Percentiles rank a stretch among this genome's conserved stretches.
Conservation (phyloP, 2,113 vertebrate genomes). For the Melanotaenia duboulayi region DNA sequence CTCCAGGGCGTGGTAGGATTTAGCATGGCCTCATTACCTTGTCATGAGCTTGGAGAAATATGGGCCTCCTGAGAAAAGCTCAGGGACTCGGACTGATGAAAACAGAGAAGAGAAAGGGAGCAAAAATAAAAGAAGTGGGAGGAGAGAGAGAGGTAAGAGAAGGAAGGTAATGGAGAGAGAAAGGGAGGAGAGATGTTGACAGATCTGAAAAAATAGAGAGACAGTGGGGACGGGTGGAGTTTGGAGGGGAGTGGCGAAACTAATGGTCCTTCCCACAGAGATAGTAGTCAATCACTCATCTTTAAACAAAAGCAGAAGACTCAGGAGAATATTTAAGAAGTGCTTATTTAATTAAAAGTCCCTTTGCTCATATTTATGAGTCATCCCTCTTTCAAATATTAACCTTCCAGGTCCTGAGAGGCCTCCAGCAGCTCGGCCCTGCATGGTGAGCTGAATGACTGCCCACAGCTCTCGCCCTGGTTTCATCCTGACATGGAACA, state of each 20-base stretch:
- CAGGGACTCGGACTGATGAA: constrained; percentile 73
- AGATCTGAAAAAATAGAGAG: constrained; percentile 69
- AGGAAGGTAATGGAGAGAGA: constrained; percentile 75
- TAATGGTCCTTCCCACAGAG: constrained; percentile 84
- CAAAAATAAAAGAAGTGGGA: constrained; percentile 54
- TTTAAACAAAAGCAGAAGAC: constrained; percentile 98
- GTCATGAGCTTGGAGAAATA: constrained; percentile 83
- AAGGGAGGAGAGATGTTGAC: constrained; percentile 73
- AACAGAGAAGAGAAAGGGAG: constrained; percentile 66
- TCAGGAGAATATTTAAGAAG: constrained; percentile 97
- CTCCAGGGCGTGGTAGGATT: constrained; percentile 75
- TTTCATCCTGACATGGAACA: too few species aligned
- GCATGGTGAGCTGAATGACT: constrained; percentile 2
- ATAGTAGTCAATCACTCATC: constrained; percentile 96
- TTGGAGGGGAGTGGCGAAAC: constrained; percentile 72
- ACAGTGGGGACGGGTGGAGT: constrained; percentile 53
- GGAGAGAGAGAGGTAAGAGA: constrained; percentile 41
- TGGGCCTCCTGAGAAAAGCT: constrained; percentile 76
- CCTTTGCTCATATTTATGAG: constrained; percentile 98
- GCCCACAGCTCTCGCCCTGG: too few species aligned
- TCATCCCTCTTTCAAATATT: constrained; percentile 94
- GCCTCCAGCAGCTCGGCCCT: constrained; percentile 35
- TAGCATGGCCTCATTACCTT: constrained; percentile 82
- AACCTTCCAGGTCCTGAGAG: constrained; percentile 85
- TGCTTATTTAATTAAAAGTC: constrained; percentile 99